These are phyloP conservation scores for Chlorospingus semifuscus DNA, from an alignment of 2,797 vertebrate species.

Conservation along the genomic window DNA sequence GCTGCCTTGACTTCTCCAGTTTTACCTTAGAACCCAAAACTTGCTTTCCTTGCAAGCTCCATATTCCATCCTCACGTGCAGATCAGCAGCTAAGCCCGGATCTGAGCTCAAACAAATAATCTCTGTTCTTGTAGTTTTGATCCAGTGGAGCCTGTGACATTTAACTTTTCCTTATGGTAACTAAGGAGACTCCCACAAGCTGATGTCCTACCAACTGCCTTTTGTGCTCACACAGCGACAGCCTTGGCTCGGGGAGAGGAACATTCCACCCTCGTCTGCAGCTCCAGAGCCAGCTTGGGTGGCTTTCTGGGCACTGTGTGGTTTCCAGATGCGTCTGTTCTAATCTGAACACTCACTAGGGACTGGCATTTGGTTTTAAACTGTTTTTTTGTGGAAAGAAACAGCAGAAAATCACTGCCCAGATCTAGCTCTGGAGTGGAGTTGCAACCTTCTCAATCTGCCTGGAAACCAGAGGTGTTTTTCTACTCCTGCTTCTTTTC, in stretches of 20 bases:
- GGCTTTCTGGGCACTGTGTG: slow-evolving; percentile 22
- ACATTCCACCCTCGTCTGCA: slow-evolving; percentile 48
- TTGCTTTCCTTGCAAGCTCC: accelerated
- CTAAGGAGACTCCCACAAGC: slow-evolving; percentile 58
- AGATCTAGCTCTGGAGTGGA: neutral
- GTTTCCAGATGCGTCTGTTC: slow-evolving; percentile 50
- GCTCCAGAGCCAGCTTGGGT: slow-evolving; percentile 42
- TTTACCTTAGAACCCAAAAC: neutral
- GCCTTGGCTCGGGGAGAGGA: slow-evolving; percentile 33
- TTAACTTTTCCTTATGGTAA: slow-evolving; percentile 54
- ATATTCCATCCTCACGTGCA: accelerated
- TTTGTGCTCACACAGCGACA: neutral
- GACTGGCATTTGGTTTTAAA: slow-evolving; percentile 1
- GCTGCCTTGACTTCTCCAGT: neutral
- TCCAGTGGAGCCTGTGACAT: slow-evolving; percentile 44
- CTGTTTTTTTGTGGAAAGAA: neutral
- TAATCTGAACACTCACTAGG: neutral
- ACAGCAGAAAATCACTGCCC: neutral
- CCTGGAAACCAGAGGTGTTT: neutral
- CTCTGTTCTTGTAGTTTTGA: neutral
- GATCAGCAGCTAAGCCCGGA: neutral
- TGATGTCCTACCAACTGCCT: slow-evolving; percentile 63
- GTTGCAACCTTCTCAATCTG: neutral
- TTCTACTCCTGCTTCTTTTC: neutral
- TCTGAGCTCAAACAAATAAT: neutral